phyloP scores from a whole-genome alignment of 1,140 invertebrate species.

The Coelopa frigida region DNA sequence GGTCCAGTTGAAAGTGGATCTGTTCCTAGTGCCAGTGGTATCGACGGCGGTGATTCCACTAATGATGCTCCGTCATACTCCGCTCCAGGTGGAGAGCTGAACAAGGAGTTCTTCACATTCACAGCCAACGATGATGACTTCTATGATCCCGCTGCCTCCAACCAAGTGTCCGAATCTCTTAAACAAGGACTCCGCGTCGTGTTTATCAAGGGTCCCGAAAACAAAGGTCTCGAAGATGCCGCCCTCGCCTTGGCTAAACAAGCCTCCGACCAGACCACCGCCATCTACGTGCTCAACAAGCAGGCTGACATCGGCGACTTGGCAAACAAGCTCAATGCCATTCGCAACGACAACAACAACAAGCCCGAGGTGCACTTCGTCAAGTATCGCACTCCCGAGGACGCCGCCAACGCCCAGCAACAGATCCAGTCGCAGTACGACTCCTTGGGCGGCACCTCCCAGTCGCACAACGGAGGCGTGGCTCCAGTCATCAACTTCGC shows the following conservation, averaged over 20 bases:
- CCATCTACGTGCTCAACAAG: conserved; percentile 40
- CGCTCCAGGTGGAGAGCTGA: conserved; percentile 24
- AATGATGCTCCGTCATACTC: conserved; percentile 16
- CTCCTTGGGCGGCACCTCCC: conserved; percentile 28
- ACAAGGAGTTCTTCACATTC: conserved; percentile 34
- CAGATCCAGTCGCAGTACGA: conserved; percentile 38
- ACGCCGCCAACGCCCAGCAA: conserved; percentile 32
- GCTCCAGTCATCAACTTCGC: conserved; percentile 38
- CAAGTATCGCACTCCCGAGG: conserved; percentile 37
- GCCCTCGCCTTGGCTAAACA: conserved; percentile 32
- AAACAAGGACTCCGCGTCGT: conserved; percentile 32
- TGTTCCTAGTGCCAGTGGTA: too few species aligned
- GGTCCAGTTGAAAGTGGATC: too few species aligned
- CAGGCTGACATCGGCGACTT: conserved; percentile 36
- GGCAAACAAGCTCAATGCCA: conserved; percentile 23
- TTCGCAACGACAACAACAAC: conserved; percentile 19
- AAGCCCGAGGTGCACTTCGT: conserved; percentile 41
- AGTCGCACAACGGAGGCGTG: conserved; percentile 29
- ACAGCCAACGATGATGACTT: conserved; percentile 30
- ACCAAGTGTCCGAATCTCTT: conserved; percentile 16
- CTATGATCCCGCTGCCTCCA: conserved; percentile 4
- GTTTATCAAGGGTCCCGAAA: conserved; percentile 38
- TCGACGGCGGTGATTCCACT: too few species aligned
- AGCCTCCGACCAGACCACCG: conserved; percentile 32
- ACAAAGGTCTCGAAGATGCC: conserved; percentile 33